Base-by-base conservation (phyloP, 2,888 invertebrate genomes). In the Netelia virgata region DNA sequence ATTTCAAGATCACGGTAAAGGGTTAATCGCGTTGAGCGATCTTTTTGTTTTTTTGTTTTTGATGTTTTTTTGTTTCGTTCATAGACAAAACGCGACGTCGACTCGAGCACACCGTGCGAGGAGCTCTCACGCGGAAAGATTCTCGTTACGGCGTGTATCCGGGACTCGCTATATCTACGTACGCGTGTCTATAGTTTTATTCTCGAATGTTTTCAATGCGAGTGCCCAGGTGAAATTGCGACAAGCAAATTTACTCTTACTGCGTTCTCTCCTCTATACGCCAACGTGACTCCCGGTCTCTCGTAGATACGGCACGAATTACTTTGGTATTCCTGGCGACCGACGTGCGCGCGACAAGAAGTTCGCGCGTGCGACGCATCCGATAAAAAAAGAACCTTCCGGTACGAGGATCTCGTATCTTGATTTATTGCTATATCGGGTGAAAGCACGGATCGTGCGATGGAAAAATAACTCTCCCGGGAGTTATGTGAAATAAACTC, bases 1-100 rank as follows among this genome's bases (percentile, higher is more conserved):
- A 87, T 89, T 91, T 90, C 91, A 91, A 91, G 90, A 91, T 90
- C 90, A 90, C 68, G 90, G 89, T 78, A 83, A 89, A 86, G 88
- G 87, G 86, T 86, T 89, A 84, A 85, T 85, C 83, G 68, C 64
- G 47, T 66, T 64, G 11, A 59, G 66, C 28, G 50, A 83, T 83
- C 61, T 59, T 75, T 59, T 55, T 11, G 41, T 55, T 16, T 50
- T 10, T 16, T 64, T 36, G 53, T 11, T 61, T 55, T 16, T 50
- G 6, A 11, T 64, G 36, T 53, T 11, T 61, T 55, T 16, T 47
- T 10, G 11, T 64, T 47, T 63, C 16, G 36, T 28, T 41, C 66
- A 57, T 64, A 28, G n/a, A 18, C 41, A 6, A 53, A 6, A 41
- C 50, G 16, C 3, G 16, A 43, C 14, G 68, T 36, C 18, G 57